Conservation (phyloP, 2,888 invertebrate species). For the Catocala nupta region DNA sequence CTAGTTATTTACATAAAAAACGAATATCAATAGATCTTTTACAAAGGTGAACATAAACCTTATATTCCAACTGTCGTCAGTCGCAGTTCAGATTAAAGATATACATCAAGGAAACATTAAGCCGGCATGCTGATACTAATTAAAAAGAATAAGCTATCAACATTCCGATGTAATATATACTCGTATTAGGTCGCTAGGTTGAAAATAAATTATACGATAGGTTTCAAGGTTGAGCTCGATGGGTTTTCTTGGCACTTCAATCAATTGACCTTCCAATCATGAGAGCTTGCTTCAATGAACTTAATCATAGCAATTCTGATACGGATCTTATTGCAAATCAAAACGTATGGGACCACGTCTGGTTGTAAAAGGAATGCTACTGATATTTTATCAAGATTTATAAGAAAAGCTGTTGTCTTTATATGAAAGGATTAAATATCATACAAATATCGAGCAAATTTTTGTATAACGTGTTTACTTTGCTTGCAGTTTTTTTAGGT, state of each 20-base stretch:
- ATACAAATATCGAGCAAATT: too few relatives aligned
- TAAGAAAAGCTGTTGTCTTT: conserved; percentile 8
- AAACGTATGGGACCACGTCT: conserved; percentile 31
- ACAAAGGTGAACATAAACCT: too few relatives aligned
- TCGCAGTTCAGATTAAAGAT: too few relatives aligned
- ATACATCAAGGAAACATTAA: too few relatives aligned
- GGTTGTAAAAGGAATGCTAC: conserved; percentile 25
- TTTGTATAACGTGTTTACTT: too few relatives aligned
- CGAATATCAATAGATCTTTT: too few relatives aligned
- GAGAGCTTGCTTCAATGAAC: conserved; percentile 34
- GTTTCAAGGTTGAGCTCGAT: conserved; percentile 22
- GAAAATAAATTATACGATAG: conserved; percentile 18
- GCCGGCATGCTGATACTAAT: too few relatives aligned
- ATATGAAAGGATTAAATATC: too few relatives aligned
- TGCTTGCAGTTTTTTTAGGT: too few relatives aligned
- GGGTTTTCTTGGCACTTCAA: conserved; percentile 26
- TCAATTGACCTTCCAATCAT: conserved; percentile 42
- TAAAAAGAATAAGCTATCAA: neutral
- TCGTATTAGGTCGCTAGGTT: conserved; percentile 14
- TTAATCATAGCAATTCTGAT: conserved; percentile 35
- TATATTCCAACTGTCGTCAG: too few relatives aligned
- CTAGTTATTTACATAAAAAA: too few relatives aligned
- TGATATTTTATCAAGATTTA: conserved; percentile 36
- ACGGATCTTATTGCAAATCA: conserved; percentile 44
- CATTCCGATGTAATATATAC: neutral